These are phyloP conservation scores for Petrosia ficiformis DNA, from an alignment of 37 sponge, comb jelly and placozoan genomes.

Conservation along the genomic window DNA sequence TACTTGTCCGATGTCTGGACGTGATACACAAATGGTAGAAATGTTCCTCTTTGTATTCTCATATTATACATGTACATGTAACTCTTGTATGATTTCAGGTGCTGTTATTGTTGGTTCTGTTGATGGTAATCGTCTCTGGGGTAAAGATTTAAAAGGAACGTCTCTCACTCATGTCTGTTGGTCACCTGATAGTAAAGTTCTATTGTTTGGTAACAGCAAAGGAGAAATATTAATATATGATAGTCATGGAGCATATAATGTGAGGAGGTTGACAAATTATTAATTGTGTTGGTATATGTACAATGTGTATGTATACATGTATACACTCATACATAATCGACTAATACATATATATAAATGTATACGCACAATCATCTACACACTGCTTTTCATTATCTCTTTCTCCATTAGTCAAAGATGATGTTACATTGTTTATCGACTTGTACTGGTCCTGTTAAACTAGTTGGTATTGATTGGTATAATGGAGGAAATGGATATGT, in stretches of 20 bases:
- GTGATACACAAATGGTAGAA: not conserved
- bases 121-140: conserved; percentile 94
- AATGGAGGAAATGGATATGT: conserved; percentile 65
- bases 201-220: conserved; percentile 85
- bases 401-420: conserved; percentile 35
- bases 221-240: conserved; percentile 86
- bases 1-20: not conserved
- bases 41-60: not conserved
- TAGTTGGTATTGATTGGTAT: conserved; percentile 78
- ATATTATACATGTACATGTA: not conserved
- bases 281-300: too few species aligned
- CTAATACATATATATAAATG: not conserved
- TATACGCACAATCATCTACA: too few species aligned
- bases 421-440: conserved; percentile 37
- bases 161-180: conserved; percentile 72
- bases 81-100: conserved; percentile 39
- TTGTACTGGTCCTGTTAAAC: conserved; percentile 58
- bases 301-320: too few species aligned
- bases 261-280: conserved; percentile 14
- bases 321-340: not conserved
- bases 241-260: conserved; percentile 67
- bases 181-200: conserved; percentile 87
- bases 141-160: conserved; percentile 85
- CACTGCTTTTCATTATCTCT: not conserved
- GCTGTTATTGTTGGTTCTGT: conserved; percentile 94